Evolutionary conservation across 2,797 vertebrate genomes (phyloP), one percentile per base, ranked within the genome.

Genomic region (Hyperoplus lanceolatus): DNA sequence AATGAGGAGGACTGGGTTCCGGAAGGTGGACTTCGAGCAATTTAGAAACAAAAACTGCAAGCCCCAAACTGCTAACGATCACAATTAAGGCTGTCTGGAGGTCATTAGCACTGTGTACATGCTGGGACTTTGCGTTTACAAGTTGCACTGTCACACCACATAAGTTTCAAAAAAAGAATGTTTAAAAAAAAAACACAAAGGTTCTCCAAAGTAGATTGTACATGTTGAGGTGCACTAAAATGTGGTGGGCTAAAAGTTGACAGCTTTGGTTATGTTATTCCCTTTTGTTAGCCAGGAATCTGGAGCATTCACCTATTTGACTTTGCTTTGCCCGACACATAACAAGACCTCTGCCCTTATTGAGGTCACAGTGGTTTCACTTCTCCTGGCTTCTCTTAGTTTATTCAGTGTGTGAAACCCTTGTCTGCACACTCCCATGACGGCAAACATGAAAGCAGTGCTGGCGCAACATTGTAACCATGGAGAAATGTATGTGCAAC

Each of bases 51-150:
- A 48, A 84, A 88, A 88, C 46, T 14, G 65, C 70, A 81, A 29
- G 80, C 79, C 46, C 64, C 29, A 63, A 81, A 82, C 79, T 75
- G 71, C 63, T 16, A 85, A 86, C 79, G 72, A 90, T 89, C 87
- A 75, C 77, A 90, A 84, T 89, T 91, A 87, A 73, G 75, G 63
- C 82, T 56, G 86, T 89, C 89, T 90, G 90, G 85, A 87, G 87
- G 85, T 89, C 83, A 82, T 90, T 92, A 91, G 82, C 80, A 81
- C 57, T 63, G 76, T 78, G 81, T 90, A 85, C 84, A 87, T 71
- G 85, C 87, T 61, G 59, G 56, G 75, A 57, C 71, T 86, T 61
- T 77, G 76, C 82, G 79, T 91, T 90, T 88, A 91, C 84, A 70
- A 83, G 85, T 75, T 69, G 57, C 60, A 72, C 61, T 46, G 71